Percentiles rank a stretch among this genome's conserved stretches.
Conservation (phyloP, 2,888 invertebrate species). For the Blastobasis lacticolella region DNA sequence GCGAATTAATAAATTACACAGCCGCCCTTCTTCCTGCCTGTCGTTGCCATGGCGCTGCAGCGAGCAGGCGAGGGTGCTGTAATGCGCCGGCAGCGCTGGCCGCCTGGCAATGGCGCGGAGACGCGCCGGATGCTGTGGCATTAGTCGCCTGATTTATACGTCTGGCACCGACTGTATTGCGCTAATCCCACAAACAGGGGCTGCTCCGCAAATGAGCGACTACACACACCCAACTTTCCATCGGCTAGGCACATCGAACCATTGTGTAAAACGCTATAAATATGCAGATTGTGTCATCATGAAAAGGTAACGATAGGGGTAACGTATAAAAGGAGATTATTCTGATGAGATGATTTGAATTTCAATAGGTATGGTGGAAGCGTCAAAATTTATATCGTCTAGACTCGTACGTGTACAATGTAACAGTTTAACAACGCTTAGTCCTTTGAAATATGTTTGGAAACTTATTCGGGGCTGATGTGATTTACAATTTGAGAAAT, state of each 20-base stretch:
- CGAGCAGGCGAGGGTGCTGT: constrained; percentile 15
- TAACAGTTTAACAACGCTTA: neutral
- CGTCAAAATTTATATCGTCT: neutral
- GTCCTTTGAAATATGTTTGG: no score
- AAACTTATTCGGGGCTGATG: no score
- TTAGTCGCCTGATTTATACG: constrained; percentile 68
- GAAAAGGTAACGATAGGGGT: constrained; percentile 11
- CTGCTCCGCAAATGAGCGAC: constrained; percentile 21
- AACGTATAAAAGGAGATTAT: constrained; percentile 38
- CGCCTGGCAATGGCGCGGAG: constrained; percentile 15
- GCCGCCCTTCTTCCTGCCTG: constrained; percentile 41
- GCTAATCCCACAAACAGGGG: constrained; percentile 55
- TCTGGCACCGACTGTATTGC: constrained; percentile 56
- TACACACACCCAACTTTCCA: constrained; percentile 18
- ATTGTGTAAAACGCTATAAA: constrained; percentile 33
- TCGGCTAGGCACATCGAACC: constrained; percentile 15
- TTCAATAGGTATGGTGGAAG: constrained; percentile 30
- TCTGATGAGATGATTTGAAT: constrained; percentile 36
- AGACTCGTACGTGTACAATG: neutral
- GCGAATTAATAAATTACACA: constrained; percentile 55
- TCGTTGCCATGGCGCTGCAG: constrained; percentile 28
- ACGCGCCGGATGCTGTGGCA: constrained; percentile 64
- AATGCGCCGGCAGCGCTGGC: neutral
- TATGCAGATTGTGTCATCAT: constrained; percentile 38
- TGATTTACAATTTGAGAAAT: neutral